Percentiles rank a stretch among this genome's conserved stretches.
These are phyloP conservation scores for Procavia capensis DNA, from an alignment of 2,113 vertebrate species.

Conservation along the genomic window DNA sequence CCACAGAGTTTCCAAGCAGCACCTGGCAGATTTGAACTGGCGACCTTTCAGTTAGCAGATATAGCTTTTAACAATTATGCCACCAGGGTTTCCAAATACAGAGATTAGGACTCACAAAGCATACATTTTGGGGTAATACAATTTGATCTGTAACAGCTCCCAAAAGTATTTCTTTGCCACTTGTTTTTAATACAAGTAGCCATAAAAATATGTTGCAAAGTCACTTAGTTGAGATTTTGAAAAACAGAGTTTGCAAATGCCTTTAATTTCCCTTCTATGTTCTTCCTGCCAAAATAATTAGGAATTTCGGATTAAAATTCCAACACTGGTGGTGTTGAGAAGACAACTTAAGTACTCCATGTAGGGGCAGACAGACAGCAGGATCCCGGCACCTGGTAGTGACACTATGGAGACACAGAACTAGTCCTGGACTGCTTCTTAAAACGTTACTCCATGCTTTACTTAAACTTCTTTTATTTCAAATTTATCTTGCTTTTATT, in stretches of 20 bases:
- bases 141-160: background rate
- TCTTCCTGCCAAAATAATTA: background rate
- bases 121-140: too few species aligned
- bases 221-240: fast-evolving
- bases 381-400: background rate
- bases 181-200: background rate
- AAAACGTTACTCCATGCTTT: background rate
- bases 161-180: background rate
- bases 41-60: too few species aligned
- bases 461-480: background rate
- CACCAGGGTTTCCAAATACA: too few species aligned
- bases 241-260: background rate
- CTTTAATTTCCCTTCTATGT: background rate
- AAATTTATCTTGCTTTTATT: too few species aligned
- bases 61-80: too few species aligned
- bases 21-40: too few species aligned
- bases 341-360: background rate
- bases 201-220: background rate
- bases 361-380: background rate
- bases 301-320: background rate
- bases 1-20: too few species aligned
- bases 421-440: background rate
- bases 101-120: too few species aligned
- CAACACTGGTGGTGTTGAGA: background rate
- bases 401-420: background rate